A percentile compares a stretch with the other conserved stretches of the same genome.
phyloP scores from a whole-genome alignment of 2,113 vertebrate species.

The Gasterosteus aculeatus region DNA sequence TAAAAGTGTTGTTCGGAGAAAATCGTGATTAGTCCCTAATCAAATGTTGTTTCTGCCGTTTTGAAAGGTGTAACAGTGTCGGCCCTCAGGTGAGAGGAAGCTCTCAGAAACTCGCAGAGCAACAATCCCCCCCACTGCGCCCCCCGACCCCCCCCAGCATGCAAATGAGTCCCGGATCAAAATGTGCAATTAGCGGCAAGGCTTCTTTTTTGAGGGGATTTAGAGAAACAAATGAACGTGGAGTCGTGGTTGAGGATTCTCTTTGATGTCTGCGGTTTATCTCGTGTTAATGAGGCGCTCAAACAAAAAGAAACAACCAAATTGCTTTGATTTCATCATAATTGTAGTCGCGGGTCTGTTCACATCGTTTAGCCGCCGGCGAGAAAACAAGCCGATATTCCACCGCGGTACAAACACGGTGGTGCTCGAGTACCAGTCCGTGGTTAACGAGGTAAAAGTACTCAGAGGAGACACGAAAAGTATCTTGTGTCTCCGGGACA shows the following conservation, averaged over 20 bases:
- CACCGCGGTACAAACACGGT: neutral
- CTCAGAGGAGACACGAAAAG: neutral
- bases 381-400: neutral
- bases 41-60: slow-evolving; percentile 79
- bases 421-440: neutral
- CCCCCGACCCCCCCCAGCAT: slow-evolving; percentile 18
- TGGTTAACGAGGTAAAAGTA: neutral
- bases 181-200: slow-evolving; percentile 56
- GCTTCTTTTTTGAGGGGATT: slow-evolving; percentile 57
- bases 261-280: slow-evolving; percentile 73
- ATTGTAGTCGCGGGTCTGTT: slow-evolving; percentile 38
- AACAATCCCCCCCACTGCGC: too few relatives aligned
- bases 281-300: slow-evolving; percentile 67
- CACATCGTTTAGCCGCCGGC: slow-evolving; percentile 28
- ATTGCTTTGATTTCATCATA: slow-evolving; percentile 73
- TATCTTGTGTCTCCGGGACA: neutral
- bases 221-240: slow-evolving; percentile 73
- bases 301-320: slow-evolving; percentile 66
- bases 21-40: slow-evolving; percentile 76
- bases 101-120: slow-evolving; percentile 7
- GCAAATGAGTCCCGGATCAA: slow-evolving; percentile 57
- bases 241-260: slow-evolving; percentile 57
- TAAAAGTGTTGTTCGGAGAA: slow-evolving; percentile 76
- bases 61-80: slow-evolving; percentile 65
- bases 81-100: slow-evolving; percentile 76